phyloP scores from a whole-genome alignment of 2,113 vertebrate species.

The Muscicapa adusta region DNA sequence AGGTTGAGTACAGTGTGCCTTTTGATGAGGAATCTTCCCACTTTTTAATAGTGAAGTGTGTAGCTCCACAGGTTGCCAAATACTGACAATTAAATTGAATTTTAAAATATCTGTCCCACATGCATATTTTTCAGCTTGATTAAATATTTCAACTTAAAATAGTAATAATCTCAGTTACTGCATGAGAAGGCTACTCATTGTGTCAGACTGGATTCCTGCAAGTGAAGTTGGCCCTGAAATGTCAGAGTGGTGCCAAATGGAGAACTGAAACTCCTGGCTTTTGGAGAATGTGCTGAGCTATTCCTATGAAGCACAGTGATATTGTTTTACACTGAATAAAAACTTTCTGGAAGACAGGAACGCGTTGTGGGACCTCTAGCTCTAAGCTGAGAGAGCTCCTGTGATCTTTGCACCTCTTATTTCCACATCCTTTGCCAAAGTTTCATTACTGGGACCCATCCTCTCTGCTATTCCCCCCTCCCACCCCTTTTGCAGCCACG shows the following conservation, averaged over 20 bases:
- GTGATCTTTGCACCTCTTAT: neutral
- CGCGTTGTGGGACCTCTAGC: neutral
- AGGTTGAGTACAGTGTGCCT: neutral
- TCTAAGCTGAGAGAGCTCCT: neutral
- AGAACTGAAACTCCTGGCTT: neutral
- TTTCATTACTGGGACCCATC: neutral
- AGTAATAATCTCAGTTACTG: neutral
- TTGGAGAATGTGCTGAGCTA: neutral
- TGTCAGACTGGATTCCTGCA: neutral
- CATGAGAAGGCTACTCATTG: neutral
- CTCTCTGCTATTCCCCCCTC: neutral
- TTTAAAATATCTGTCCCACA: neutral
- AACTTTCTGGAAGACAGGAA: neutral
- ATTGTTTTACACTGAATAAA: neutral
- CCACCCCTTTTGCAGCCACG: neutral
- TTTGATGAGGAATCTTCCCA: neutral
- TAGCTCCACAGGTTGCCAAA: neutral
- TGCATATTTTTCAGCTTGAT: neutral
- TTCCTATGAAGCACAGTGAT: neutral
- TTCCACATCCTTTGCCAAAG: neutral
- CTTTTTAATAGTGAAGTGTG: neutral
- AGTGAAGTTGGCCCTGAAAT: neutral
- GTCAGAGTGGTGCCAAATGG: neutral
- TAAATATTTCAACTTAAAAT: neutral
- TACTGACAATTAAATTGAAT: neutral